Conservation (phyloP, 2,113 vertebrate species). For the Meriones unguiculatus region DNA sequence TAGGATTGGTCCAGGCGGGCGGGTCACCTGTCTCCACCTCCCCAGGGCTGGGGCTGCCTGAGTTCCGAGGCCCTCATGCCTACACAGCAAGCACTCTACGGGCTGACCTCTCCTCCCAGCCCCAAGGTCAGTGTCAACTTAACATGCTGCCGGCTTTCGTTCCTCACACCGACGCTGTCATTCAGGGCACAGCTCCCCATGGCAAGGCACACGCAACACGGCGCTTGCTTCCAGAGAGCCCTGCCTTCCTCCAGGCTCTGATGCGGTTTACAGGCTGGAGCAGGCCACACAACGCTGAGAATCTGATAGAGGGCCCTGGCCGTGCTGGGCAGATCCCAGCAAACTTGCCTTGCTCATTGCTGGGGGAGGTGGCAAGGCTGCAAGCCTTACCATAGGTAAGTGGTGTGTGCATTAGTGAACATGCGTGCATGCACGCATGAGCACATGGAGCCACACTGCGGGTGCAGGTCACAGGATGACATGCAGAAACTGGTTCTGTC, state of each 20-base stretch:
- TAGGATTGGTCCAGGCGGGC: background rate
- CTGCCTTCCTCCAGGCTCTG: background rate
- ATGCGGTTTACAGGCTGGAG: too few species aligned
- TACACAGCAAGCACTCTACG: background rate
- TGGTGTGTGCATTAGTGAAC: too few species aligned
- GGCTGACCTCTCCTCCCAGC: background rate
- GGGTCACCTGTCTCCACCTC: background rate
- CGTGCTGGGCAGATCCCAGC: background rate
- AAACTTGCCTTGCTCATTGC: background rate
- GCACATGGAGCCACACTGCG: background rate
- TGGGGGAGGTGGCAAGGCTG: background rate
- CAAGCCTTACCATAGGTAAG: background rate
- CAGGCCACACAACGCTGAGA: background rate
- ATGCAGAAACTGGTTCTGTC: background rate
- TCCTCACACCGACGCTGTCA: background rate
- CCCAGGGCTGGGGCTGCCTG: background rate
- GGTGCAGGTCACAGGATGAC: background rate
- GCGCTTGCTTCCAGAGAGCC: background rate
- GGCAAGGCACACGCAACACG: too few species aligned
- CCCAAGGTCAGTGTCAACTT: background rate
- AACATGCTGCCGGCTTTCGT: too few species aligned
- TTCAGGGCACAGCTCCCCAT: background rate
- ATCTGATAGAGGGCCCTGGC: background rate
- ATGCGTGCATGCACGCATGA: fast-evolving
- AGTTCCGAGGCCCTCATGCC: background rate